phyloP scores from a whole-genome alignment of 2,888 invertebrate species.

The Parelbella ahira region DNA sequence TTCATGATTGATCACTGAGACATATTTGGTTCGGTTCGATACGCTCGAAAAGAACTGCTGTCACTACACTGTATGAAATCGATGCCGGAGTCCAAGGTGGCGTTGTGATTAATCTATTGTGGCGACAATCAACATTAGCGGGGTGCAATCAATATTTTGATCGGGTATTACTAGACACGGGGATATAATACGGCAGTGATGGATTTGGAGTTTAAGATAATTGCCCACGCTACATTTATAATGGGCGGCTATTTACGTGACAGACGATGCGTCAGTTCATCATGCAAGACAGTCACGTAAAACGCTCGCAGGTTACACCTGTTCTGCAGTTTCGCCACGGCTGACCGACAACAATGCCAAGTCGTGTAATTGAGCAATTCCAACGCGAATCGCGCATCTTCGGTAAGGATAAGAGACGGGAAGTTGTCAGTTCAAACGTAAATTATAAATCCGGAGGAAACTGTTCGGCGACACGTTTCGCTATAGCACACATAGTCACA shows the following conservation, averaged over 20 bases:
- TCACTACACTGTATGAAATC: slow-evolving; percentile 54
- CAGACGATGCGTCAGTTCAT: slow-evolving; percentile 32
- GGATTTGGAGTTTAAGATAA: slow-evolving; percentile 6
- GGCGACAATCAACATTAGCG: slow-evolving; percentile 46
- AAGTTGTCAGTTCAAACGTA: slow-evolving; percentile 44
- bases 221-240: slow-evolving; percentile 22
- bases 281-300: slow-evolving; percentile 58
- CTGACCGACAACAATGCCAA: slow-evolving; percentile 67
- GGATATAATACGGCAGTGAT: slow-evolving; percentile 29
- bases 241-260: slow-evolving; percentile 31
- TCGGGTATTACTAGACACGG: slow-evolving; percentile 11
- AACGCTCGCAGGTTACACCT: slow-evolving; percentile 57
- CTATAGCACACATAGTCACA: slow-evolving; percentile 27
- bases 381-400: slow-evolving; percentile 58
- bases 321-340: slow-evolving; percentile 58
- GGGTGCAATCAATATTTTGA: slow-evolving; percentile 24
- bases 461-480: slow-evolving; percentile 15
- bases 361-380: slow-evolving; percentile 65
- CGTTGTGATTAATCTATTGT: slow-evolving; percentile 49
- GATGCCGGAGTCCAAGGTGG: slow-evolving; percentile 67
- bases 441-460: slow-evolving; percentile 27
- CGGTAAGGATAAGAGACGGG: slow-evolving; percentile 62
- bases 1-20: slow-evolving; percentile 62
- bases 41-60: slow-evolving; percentile 63
- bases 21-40: slow-evolving; percentile 66